A percentile compares a stretch with the other conserved stretches of the same genome.
phyloP scores from a whole-genome alignment of 1,140 invertebrate species.

The Ceratosolen fusciceps region DNA sequence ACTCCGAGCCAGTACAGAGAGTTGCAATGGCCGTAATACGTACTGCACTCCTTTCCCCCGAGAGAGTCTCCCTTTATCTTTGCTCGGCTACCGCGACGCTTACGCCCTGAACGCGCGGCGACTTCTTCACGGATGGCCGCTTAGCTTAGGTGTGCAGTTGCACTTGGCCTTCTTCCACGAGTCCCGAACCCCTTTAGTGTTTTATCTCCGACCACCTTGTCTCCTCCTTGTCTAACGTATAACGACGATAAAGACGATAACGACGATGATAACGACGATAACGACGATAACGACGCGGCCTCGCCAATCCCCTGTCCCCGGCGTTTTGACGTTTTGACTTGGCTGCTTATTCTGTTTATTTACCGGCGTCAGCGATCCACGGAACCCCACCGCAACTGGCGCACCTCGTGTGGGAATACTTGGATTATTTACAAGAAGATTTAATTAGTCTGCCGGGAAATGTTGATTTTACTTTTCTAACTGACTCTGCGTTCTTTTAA shows the following conservation, averaged over 20 bases:
- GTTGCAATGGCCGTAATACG: neutral
- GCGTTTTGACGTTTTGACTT: neutral
- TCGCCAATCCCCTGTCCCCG: neutral
- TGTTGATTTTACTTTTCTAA: too few species aligned
- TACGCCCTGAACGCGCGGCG: neutral
- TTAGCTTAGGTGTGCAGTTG: neutral
- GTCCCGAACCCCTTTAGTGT: neutral
- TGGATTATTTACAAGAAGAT: too few species aligned
- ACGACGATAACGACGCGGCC: conserved; percentile 27
- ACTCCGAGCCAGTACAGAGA: neutral
- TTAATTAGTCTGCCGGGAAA: too few species aligned
- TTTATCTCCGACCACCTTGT: neutral
- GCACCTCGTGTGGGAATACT: too few species aligned
- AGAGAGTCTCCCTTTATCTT: conserved; percentile 1
- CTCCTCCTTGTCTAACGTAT: too few species aligned
- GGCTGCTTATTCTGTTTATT: conserved; percentile 9
- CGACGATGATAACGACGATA: too few species aligned
- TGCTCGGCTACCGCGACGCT: neutral
- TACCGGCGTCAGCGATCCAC: too few species aligned
- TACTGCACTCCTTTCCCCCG: neutral
- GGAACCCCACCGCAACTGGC: too few species aligned
- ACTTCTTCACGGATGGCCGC: neutral
- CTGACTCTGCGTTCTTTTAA: too few species aligned
- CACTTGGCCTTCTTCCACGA: neutral
- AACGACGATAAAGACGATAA: too few species aligned